Evolutionary conservation across 2,113 vertebrate genomes (phyloP), one percentile per base, ranked within the genome.

Genomic region (Burhinus bistriatus): DNA sequence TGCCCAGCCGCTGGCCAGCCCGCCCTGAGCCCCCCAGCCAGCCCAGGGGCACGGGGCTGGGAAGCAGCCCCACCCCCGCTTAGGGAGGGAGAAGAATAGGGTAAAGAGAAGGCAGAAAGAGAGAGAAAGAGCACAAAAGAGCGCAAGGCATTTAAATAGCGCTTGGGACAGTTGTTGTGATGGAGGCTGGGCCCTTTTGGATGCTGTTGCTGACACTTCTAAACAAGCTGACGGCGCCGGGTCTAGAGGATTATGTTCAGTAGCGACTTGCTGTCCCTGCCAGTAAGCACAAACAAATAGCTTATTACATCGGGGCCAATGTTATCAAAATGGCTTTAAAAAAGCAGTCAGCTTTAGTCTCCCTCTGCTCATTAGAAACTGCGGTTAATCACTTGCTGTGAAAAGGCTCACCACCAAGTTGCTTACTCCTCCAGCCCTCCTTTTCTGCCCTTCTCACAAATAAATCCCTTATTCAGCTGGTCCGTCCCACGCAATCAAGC

Each of bases 391-490:
- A 81, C 83, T 96, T 42, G 40, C 92, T 70, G 62, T 82, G 87
- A 96, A 97, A 97, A 96, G 90, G 75, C 84, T 96, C 75, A 51
- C 95, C 59, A 92, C n/a, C 70, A 95, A 77, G 58, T 93, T 91
- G 55, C 91, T 91, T 83, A 65, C 78, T 92, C 36, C 81, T 93
- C 90, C 89, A 91, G 38, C 51, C 92, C 64, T 92, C 70, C 91
- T 89, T 95, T 95, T 91, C 87, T 95, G 83, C 94, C 81, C 75
- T 92, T 92, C 88, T 94, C 79, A 95, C 89, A 68, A 96, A 72
- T 88, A 97, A 97, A 95, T 96, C 94, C 93, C 84, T 95, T 93
- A 96, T 97, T 96, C 96, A 96, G 87, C 87, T 58, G 70, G 82
- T 66, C 89, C 11, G 0, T 88, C 91, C 93, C 78, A 83, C 2